Percentiles rank a stretch among this genome's conserved stretches.
Evolutionary conservation across 2,797 vertebrate species (phyloP).

Genomic region (Sebastes kiyomatsui): DNA sequence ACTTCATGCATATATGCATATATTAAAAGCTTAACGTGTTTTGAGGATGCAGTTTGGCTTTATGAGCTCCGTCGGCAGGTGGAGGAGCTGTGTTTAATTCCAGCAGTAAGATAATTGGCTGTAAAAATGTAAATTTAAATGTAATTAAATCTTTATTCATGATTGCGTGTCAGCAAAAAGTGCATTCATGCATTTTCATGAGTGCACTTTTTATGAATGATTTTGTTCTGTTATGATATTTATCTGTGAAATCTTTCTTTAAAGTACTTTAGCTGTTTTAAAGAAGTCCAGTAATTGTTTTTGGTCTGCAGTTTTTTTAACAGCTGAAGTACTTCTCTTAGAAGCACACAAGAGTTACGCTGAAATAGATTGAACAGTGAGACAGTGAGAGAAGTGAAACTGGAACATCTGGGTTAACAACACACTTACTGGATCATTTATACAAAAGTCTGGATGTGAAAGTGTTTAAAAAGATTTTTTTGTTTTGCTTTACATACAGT

Average conservation of each 20-base stretch:
- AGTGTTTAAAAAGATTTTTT: no score
- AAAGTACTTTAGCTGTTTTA: not conserved
- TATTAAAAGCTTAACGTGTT: not conserved
- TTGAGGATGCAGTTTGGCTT: not conserved
- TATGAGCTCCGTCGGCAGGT: constrained; percentile 6
- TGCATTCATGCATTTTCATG: constrained; percentile 33
- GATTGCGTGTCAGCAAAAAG: constrained; percentile 22
- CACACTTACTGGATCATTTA: no score
- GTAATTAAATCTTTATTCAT: constrained; percentile 22
- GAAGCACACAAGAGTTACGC: not conserved
- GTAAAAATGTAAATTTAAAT: constrained; percentile 39
- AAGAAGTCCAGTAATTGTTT: not conserved
- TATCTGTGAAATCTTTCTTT: not conserved
- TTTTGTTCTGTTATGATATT: not conserved
- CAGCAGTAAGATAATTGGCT: constrained; percentile 16
- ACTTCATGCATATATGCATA: not conserved
- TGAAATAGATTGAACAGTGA: not conserved
- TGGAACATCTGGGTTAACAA: not conserved
- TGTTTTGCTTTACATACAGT: no score
- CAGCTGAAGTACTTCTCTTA: not conserved
- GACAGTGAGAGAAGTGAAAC: not conserved
- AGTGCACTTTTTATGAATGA: not conserved
- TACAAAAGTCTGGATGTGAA: no score
- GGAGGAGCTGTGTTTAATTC: constrained; percentile 3
- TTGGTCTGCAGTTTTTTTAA: not conserved